Base-by-base conservation (phyloP, 2,888 invertebrate genomes). In the Drosophila buzzatii region DNA sequence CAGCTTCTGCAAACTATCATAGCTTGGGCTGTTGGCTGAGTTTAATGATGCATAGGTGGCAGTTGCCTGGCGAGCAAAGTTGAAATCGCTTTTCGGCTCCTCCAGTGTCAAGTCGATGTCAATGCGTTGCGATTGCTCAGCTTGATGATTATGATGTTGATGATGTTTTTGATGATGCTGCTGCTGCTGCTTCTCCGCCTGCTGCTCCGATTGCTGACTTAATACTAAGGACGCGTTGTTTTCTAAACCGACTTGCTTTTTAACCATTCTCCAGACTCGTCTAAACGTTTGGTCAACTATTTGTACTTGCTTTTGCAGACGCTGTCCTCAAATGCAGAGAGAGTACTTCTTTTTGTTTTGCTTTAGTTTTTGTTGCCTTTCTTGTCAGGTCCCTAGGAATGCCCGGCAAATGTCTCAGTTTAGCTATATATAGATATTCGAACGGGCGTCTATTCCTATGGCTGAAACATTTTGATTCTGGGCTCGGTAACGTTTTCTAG, bases 231-330 rank as follows among this genome's bases (percentile, higher is more conserved):
- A 88, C 74, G 85, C 85, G 76, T 72, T 88, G 73, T 82, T 80
- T 70, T 85, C 85, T 33, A 79, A 75, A 74, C 44, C 85, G 72
- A 72, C 90, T 89, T 85, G 79, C 90, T 79, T 79, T 70, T 77
- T 85, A 82, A 85, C 85, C 85, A 85, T 85, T 85, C 85, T 85
- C 85, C 85, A 89, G 79, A 81, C 76, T 88, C 82, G 89, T 86
- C 56, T 89, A 79, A 70, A 82, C 88, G 76, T 80, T 77, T 63
- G 73, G 72, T 82, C 70, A 76, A 78, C 77, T 85, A 70, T 70
- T 61, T 51, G 18, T 35, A 65, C 57, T 78, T 75, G 66, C 62
- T 70, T 35, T 66, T 45, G 42, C 53, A 57, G 53, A 56, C 37
- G 49, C 41, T 65, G 5, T 62, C 45, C 14, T 42, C 57, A 49